phyloP scores from a whole-genome alignment of 2,888 invertebrate genomes.

The Phyllotreta cruciferae region DNA sequence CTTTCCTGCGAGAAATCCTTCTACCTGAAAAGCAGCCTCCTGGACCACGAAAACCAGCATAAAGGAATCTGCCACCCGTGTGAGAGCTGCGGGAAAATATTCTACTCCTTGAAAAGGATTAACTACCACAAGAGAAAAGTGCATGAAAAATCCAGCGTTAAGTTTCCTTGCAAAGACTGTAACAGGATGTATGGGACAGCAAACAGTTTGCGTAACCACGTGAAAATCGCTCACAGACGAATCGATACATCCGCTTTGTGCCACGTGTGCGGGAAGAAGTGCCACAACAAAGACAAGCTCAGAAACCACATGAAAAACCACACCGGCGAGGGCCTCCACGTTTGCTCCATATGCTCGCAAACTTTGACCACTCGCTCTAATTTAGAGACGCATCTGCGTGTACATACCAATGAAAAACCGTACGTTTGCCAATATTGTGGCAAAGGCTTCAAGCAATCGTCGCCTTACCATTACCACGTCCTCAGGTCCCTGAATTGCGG shows the following conservation, averaged over 20 bases:
- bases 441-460: conserved; percentile 64
- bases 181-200: neutral
- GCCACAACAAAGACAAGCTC: neutral
- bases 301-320: neutral
- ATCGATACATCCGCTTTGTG: neutral
- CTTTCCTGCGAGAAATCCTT: neutral
- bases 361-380: neutral
- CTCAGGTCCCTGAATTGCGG: neutral
- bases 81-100: neutral
- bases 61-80: neutral
- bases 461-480: conserved; percentile 46
- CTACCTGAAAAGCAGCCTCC: neutral
- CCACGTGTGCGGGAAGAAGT: neutral
- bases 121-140: neutral
- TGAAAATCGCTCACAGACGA: neutral
- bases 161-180: neutral
- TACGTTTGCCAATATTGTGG: conserved; percentile 63
- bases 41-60: neutral
- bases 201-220: neutral
- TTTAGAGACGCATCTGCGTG: conserved; percentile 31
- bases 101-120: neutral
- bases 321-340: neutral
- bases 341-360: neutral
- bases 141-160: neutral
- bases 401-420: conserved; percentile 51